Evolutionary conservation across 2,797 vertebrate genomes (phyloP).

Genomic region (Phaenicophaeus curvirostris): DNA sequence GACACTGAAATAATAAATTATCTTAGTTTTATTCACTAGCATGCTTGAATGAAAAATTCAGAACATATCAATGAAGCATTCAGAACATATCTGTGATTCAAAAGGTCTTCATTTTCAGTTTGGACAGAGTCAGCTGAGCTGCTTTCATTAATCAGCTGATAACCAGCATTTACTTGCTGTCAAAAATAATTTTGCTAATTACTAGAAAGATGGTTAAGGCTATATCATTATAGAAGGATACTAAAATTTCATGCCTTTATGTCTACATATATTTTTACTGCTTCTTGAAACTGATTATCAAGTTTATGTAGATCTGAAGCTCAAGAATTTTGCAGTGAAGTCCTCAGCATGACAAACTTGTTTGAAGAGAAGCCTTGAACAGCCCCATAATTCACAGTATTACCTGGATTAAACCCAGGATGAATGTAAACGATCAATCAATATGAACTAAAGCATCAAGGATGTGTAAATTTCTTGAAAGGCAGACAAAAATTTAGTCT

Average conservation of each 20-base stretch:
- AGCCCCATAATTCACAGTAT: neutral
- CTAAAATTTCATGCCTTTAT: neutral
- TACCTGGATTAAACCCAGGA: neutral
- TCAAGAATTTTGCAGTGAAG: conserved; percentile 15
- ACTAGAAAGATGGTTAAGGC: neutral
- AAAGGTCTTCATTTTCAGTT: neutral
- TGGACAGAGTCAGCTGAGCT: neutral
- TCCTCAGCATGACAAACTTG: neutral
- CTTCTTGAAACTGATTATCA: neutral
- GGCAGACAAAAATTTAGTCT: conserved; percentile 41
- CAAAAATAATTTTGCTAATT: conserved; percentile 63
- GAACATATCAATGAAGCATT: neutral
- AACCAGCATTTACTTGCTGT: neutral
- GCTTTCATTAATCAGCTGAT: conserved; percentile 25
- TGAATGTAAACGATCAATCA: conserved; percentile 48
- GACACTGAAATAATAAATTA: neutral
- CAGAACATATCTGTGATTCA: neutral
- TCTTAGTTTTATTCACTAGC: neutral
- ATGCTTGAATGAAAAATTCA: neutral
- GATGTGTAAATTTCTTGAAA: neutral
- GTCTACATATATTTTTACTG: neutral
- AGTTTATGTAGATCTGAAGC: neutral
- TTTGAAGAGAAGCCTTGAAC: conserved; percentile 14
- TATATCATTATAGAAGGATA: neutral
- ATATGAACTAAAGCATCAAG: conserved; percentile 36